Percentiles rank a stretch among this genome's conserved stretches.
Conservation (phyloP, 2,113 vertebrate genomes). For the Taxidea taxus region DNA sequence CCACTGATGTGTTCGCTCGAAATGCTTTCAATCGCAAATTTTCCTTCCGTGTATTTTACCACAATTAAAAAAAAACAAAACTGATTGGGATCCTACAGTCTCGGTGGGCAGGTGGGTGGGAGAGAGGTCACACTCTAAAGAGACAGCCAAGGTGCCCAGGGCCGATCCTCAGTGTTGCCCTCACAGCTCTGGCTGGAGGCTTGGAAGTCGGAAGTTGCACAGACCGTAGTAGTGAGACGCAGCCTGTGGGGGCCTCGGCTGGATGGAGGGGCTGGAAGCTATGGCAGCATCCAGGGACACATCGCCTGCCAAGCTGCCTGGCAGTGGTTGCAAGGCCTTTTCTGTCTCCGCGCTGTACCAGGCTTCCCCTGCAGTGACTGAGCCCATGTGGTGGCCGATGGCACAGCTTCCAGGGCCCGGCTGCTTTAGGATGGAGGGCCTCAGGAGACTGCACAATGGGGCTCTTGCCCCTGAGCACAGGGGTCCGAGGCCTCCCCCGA, state of each 20-base stretch:
- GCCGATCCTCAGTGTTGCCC: fast-evolving
- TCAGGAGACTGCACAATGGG: conserved; percentile 65
- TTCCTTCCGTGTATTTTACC: neutral
- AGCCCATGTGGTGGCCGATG: conserved; percentile 72
- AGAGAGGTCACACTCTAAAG: fast-evolving
- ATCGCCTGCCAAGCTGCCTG: conserved; percentile 84
- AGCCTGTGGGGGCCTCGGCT: neutral
- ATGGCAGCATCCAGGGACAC: conserved; percentile 57
- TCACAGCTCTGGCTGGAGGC: neutral
- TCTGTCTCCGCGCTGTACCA: conserved; percentile 87
- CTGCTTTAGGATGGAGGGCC: conserved; percentile 63
- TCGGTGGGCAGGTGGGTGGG: neutral
- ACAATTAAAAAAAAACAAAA: neutral
- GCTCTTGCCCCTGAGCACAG: too few relatives aligned
- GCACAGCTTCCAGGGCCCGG: conserved; percentile 64
- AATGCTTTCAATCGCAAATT: too few relatives aligned
- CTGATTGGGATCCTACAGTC: neutral
- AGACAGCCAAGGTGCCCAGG: fast-evolving
- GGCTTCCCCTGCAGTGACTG: conserved; percentile 82
- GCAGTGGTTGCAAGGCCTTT: conserved; percentile 85
- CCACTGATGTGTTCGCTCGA: neutral
- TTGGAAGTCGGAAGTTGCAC: neutral
- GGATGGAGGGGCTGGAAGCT: neutral
- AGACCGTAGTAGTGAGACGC: fast-evolving
- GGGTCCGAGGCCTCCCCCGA: neutral